These are phyloP conservation scores for Zaprionus ornatus DNA, from an alignment of 1,140 invertebrate genomes.

Conservation along the genomic window DNA sequence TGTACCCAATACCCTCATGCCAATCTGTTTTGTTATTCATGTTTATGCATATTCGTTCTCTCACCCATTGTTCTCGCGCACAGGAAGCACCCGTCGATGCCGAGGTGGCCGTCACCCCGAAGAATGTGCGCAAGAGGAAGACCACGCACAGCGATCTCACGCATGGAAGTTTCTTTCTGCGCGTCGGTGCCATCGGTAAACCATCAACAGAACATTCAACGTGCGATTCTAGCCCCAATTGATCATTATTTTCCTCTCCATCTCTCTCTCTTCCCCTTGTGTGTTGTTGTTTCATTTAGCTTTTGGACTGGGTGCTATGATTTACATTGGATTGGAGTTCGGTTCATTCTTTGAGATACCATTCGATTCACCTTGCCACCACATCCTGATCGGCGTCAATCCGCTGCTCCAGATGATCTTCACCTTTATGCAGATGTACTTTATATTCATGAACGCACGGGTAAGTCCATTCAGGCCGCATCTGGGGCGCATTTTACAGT, in stretches of 20 bases:
- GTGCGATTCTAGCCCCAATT: not conserved
- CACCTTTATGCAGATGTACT: conserved; percentile 99
- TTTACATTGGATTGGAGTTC: conserved; percentile 97
- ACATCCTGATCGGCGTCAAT: conserved; percentile 94
- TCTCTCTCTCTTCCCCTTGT: not conserved
- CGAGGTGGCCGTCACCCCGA: conserved; percentile 88
- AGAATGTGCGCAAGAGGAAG: conserved; percentile 91
- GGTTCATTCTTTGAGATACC: conserved; percentile 97
- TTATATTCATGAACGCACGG: conserved; percentile 99
- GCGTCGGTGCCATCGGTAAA: conserved; percentile 97
- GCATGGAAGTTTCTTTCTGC: conserved; percentile 97
- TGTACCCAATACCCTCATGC: not conserved
- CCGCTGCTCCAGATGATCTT: conserved; percentile 97
- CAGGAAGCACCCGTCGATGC: conserved; percentile 86
- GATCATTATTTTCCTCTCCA: not conserved
- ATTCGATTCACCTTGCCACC: conserved; percentile 94
- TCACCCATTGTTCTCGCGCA: not conserved
- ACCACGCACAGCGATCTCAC: conserved; percentile 96
- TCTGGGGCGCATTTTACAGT: not conserved
- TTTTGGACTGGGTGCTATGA: conserved; percentile 98
- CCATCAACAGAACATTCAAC: not conserved
- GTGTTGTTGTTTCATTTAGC: conserved; percentile 87
- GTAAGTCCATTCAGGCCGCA: conserved; percentile 86
- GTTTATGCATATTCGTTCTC: not conserved
- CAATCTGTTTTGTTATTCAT: not conserved